Evolutionary conservation across 2,888 invertebrate species (phyloP).

Genomic region (Hypomecis atomaria): DNA sequence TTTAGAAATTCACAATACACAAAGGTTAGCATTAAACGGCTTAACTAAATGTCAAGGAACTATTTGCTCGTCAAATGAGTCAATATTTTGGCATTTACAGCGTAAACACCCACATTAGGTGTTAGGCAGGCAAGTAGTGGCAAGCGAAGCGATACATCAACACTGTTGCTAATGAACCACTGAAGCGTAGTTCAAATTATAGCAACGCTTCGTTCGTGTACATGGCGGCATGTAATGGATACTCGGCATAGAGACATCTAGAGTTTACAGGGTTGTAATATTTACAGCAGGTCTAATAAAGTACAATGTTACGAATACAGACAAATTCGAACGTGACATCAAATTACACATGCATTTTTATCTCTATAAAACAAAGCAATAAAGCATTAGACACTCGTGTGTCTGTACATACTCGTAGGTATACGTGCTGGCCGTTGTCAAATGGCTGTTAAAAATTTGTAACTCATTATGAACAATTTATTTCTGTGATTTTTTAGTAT

Average conservation of each 20-base stretch:
- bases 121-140: constrained; percentile 35
- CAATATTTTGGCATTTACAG: constrained; percentile 38
- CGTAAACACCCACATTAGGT: constrained; percentile 29
- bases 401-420: no score
- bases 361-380: no score
- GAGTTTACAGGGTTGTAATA: neutral
- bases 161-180: constrained; percentile 54
- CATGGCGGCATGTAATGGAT: no score
- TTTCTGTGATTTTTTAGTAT: no score
- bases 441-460: no score
- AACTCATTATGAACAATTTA: no score
- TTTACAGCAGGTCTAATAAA: no score
- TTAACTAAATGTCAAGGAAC: constrained; percentile 41
- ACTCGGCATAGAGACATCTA: neutral
- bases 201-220: constrained; percentile 49
- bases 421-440: no score
- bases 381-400: no score
- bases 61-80: constrained; percentile 44
- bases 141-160: constrained; percentile 52
- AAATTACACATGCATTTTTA: no score
- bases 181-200: constrained; percentile 63
- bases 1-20: constrained; percentile 2
- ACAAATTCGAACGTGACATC: no score
- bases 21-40: constrained; percentile 34
- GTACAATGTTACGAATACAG: no score